Evolutionary conservation across 2,888 invertebrate genomes (phyloP).

Genomic region (Maniola hyperantus): DNA sequence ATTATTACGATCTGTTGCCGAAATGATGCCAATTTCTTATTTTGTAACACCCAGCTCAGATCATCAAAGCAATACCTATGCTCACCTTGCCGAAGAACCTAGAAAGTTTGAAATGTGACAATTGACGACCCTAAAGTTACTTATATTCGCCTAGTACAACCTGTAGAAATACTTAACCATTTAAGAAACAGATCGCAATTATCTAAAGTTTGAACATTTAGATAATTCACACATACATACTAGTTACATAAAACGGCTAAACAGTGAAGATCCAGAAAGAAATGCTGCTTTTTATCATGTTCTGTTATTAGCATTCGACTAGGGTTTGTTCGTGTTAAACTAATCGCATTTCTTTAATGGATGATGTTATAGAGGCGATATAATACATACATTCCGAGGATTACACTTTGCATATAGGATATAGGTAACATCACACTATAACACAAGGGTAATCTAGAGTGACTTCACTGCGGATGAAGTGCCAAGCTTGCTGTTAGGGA

Average conservation of each 20-base stretch:
- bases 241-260: constrained; percentile 41
- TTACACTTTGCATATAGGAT: constrained; percentile 41
- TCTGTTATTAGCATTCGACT: neutral
- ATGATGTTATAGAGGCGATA: constrained; percentile 32
- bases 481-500: constrained; percentile 34
- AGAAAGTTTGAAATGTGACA: constrained; percentile 26
- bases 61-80: constrained; percentile 60
- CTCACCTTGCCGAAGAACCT: constrained; percentile 48
- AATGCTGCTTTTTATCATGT: constrained; percentile 17
- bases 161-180: constrained; percentile 64
- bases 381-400: constrained; percentile 40
- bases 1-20: constrained; percentile 81
- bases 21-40: constrained; percentile 78
- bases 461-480: constrained; percentile 42
- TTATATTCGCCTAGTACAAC: constrained; percentile 42
- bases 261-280: constrained; percentile 39
- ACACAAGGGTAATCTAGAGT: constrained; percentile 37
- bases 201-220: constrained; percentile 56
- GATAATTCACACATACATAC: constrained; percentile 53
- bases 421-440: constrained; percentile 43
- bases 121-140: constrained; percentile 24
- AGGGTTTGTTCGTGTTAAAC: constrained; percentile 2
- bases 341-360: constrained; percentile 41
- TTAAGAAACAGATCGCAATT: constrained; percentile 82
- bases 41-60: constrained; percentile 80